phyloP scores from a whole-genome alignment of 2,113 vertebrate genomes.

The Chaetodon trifascialis region DNA sequence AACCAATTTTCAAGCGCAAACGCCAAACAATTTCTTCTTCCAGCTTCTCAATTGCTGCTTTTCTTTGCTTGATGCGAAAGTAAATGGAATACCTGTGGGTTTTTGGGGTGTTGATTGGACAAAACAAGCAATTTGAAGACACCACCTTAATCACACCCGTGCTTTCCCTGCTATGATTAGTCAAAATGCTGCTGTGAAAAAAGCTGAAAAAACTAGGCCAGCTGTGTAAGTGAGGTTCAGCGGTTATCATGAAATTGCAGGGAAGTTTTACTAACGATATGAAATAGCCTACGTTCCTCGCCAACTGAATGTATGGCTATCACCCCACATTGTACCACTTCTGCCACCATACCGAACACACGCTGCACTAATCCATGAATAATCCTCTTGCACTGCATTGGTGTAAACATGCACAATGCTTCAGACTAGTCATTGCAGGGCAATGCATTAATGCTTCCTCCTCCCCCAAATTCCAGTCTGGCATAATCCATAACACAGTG shows the following conservation, averaged over 20 bases:
- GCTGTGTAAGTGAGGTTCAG: neutral
- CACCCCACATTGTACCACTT: slow-evolving; percentile 34
- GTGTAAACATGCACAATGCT: slow-evolving; percentile 76
- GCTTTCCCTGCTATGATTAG: neutral
- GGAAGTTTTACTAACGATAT: neutral
- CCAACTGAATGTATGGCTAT: slow-evolving; percentile 1
- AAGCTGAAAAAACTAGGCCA: neutral
- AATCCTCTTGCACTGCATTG: slow-evolving; percentile 70
- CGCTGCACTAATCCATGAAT: slow-evolving; percentile 66
- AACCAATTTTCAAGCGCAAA: too few relatives aligned
- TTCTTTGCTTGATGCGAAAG: too few relatives aligned
- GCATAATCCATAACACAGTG: slow-evolving; percentile 69
- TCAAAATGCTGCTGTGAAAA: neutral
- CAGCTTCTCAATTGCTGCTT: too few relatives aligned
- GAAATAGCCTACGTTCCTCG: neutral
- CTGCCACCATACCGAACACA: slow-evolving; percentile 40
- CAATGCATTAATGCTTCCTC: slow-evolving; percentile 53
- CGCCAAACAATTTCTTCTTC: too few relatives aligned
- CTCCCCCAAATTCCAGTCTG: slow-evolving; percentile 61
- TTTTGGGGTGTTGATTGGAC: too few relatives aligned
- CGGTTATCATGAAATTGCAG: neutral
- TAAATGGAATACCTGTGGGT: too few relatives aligned
- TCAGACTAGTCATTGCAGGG: slow-evolving; percentile 48
- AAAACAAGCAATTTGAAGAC: too few relatives aligned
- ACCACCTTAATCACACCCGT: too few relatives aligned